These are phyloP conservation scores for Molorchus minor DNA, from an alignment of 2,888 invertebrate genomes.

Conservation along the genomic window DNA sequence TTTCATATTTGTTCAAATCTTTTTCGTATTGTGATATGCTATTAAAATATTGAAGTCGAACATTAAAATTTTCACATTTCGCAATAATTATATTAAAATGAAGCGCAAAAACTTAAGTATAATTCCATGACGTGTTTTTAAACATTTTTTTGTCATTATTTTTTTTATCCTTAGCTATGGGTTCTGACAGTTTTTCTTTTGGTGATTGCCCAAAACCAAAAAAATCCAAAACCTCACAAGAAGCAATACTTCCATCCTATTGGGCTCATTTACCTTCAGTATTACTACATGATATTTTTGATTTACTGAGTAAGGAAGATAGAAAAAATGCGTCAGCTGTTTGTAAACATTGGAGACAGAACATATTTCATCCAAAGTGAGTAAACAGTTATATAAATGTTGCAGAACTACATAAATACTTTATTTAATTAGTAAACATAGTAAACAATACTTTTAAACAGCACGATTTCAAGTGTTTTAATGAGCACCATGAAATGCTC, in stretches of 20 bases:
- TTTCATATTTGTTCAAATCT: too few species aligned
- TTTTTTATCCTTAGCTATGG: conserved; percentile 52
- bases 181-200: conserved; percentile 55
- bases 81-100: too few species aligned
- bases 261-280: conserved; percentile 61
- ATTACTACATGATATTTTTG: conserved; percentile 59
- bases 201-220: conserved; percentile 59
- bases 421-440: background rate
- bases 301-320: conserved; percentile 56
- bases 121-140: conserved; percentile 28
- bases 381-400: conserved; percentile 20
- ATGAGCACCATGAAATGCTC: background rate
- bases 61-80: too few species aligned
- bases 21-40: too few species aligned
- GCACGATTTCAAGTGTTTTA: background rate
- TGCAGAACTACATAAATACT: background rate
- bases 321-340: conserved; percentile 59
- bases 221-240: conserved; percentile 57
- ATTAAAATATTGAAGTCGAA: too few species aligned
- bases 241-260: conserved; percentile 41
- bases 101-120: conserved; percentile 39
- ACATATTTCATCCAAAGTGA: conserved; percentile 60
- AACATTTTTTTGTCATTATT: conserved; percentile 25
- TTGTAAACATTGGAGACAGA: conserved; percentile 60
- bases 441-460: conserved; percentile 1